Evolutionary conservation across 2,888 invertebrate species (phyloP), one percentile per base, ranked within the genome.

Genomic region (Ormyrus thymus): DNA sequence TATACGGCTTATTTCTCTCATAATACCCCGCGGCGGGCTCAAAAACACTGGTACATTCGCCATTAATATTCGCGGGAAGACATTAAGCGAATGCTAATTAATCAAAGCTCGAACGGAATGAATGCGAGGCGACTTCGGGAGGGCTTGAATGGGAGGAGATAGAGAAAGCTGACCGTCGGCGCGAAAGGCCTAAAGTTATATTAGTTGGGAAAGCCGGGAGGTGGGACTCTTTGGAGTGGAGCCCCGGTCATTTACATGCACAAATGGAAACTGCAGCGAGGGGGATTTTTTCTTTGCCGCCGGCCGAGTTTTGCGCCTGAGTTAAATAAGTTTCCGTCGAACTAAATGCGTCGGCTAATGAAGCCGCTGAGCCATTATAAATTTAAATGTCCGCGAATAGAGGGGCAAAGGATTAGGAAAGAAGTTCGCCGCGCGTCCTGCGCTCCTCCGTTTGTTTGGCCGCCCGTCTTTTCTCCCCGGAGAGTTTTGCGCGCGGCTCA

Each of bases 311-410:
- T 61, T 61, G 48, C 59, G 7, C 9, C 64, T 55, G 75, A 71
- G 71, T 73, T 76, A 73, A 80, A 80, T 80, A 80, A 77, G 80
- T 80, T 80, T 75, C 46, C 59, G 55, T 51, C 68, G 72, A 75
- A 70, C 73, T 76, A 70, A 80, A 80, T 68, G 64, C 69, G 59
- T 55, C 61, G 66, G 72, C 81, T 81, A 81, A 81, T 81, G 76
- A 81, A 81, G 69, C 78, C 51, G 73, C 13, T 50, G n/a, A 53
- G 72, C 76, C 58, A 81, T 72, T 81, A 78, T 78, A 76, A 75
- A 78, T 81, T 78, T 76, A 78, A 81, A 76, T 78, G 68, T 46
- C 65, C 72, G 51, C 50, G 65, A 70, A 65, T 29, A 29, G 64
- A 64, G 62, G 15, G 10, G 15, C 45, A 48, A n/a, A 13, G 48